phyloP scores from a whole-genome alignment of 2,888 invertebrate species.

The Saturnia japonica region DNA sequence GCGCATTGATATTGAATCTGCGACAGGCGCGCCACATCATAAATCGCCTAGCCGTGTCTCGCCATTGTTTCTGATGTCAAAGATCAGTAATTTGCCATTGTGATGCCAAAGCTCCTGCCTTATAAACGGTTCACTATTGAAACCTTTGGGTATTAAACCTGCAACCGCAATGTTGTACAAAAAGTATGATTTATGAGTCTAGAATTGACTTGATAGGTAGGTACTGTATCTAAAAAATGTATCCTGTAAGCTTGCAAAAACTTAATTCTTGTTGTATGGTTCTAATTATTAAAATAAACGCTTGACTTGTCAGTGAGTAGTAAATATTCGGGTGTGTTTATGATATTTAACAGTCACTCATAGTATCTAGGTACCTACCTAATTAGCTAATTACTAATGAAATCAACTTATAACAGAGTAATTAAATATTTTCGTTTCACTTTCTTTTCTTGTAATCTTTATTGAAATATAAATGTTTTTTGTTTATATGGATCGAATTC shows the following conservation, averaged over 20 bases:
- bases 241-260: constrained; percentile 20
- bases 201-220: constrained; percentile 32
- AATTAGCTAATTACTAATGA: background rate
- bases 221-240: constrained; percentile 39
- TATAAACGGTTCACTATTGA: constrained; percentile 30
- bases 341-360: background rate
- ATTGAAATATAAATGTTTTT: too few species aligned
- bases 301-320: background rate
- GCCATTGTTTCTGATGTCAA: constrained; percentile 78
- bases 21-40: constrained; percentile 59
- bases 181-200: constrained; percentile 49
- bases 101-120: constrained; percentile 50
- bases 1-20: constrained; percentile 59
- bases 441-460: too few species aligned
- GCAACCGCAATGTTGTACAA: constrained; percentile 41
- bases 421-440: background rate
- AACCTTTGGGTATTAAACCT: constrained; percentile 40
- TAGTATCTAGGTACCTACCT: background rate
- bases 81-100: constrained; percentile 80
- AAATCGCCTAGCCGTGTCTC: constrained; percentile 57
- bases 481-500: too few species aligned
- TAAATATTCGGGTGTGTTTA: background rate
- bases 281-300: background rate
- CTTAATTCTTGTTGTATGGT: background rate
- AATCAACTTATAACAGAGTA: background rate